Evolutionary conservation across 2,797 vertebrate genomes (phyloP), one percentile per base, ranked within the genome.

Genomic region (Epinephelus malabaricus): DNA sequence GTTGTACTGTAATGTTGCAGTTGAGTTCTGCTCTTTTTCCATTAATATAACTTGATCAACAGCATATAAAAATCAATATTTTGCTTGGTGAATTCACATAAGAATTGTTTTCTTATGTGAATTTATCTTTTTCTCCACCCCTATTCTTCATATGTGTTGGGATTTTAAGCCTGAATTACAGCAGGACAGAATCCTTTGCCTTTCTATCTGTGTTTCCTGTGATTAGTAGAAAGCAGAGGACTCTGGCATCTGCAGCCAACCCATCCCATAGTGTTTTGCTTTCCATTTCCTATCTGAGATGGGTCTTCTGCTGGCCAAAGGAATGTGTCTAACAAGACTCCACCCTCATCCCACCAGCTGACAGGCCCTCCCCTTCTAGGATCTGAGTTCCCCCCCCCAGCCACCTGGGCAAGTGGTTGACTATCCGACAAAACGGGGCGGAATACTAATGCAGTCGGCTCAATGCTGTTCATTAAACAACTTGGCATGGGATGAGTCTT

Each of bases 381-480:
- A 76, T 88, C 74, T 40, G 51, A 70, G 78, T 43, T 86, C 71
- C 79, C 66, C 78, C 79, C 66, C 78, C 69, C 83, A 86, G 88
- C 80, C 94, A 94, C 93, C 94, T 95, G 93, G 90, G 53, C 64
- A 69, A 18, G 76, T 64, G 79, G 70, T 78, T 62, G 89, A 74
- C 74, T 72, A 2, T 76, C 82, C 10, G 15, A 69, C 64, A 43
- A 40, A 66, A 63, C 68, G 5, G 77, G 61, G 30, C 40, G 49
- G 93, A 93, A 94, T 94, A 90, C 91, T 91, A 92, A 94, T 90
- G 85, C 70, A 25, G 55, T 69, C 71, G 2, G 27, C 77, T 92
- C 88, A 90, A 67, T 83, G 87, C 82, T 76, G 78, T 77, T 77
- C 86, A 79, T 91, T 90, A 89, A 91, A 83, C 68, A 56, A 49